Base-by-base conservation (phyloP, 2,797 vertebrate genomes). In the Lagodon rhomboides region DNA sequence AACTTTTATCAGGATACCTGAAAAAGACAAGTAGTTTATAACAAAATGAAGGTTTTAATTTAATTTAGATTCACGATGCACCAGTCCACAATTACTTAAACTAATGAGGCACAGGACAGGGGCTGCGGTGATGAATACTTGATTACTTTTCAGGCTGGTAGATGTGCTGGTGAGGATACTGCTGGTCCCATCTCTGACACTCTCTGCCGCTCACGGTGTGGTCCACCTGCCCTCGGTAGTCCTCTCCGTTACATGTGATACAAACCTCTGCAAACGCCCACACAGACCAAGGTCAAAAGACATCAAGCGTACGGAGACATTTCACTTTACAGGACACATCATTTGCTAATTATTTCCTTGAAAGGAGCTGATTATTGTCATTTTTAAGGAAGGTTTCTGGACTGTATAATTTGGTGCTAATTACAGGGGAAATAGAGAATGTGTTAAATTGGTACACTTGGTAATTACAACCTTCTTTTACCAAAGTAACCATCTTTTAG, bases 151-250 rank as follows among this genome's bases (percentile, higher is more conserved):
- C 90, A 0, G 98, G 98, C 82, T 97, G 95, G 87, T 97, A 99
- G 74, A 97, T 97, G 87, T 99, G 98, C 27, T 95, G 92, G 73
- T 99, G 98, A 0, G 98, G 98, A 71, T 93, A 92, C 93, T 99
- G 98, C 90, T 97, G 95, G 90, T 99, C 98, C 98, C 98, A 99
- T 87, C 98, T 95, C 91, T 99, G 98, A 91, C 98, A 99, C 91
- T 99, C 98, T 0, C 49, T 93, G 46, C 97, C 97, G 0, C 77
- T 97, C 70, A 96, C 95, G 0, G 98, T 98, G 92, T 92, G 94
- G 90, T 99, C 98, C 58, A 99, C 93, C 0, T 95, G 88, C 0
- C 98, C 98, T 0, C 96, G 93, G 91, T 99, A 99, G 73, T 98
- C 96, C 86, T 99, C 98, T 0, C 98, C 98, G 0, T 98, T 99